Evolutionary conservation across 2,888 invertebrate genomes (phyloP), one percentile per base, ranked within the genome.

Genomic region (Phrixothrix hirtus): DNA sequence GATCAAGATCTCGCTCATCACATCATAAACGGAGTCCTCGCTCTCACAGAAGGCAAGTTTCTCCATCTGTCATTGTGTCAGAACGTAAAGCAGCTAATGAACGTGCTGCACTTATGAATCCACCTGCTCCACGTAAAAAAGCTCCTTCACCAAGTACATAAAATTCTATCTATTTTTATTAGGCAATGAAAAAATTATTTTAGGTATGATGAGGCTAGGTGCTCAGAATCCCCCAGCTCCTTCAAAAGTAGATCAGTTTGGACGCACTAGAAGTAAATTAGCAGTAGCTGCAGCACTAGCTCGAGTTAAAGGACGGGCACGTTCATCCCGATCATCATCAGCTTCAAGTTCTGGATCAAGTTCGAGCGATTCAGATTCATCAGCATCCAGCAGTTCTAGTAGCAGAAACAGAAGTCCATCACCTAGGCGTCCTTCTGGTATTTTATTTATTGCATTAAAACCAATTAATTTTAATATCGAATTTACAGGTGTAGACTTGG

Each of bases 51-150:
- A 55, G 70, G 27, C 73, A 72, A 30, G 75, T 83, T 62, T 83
- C 83, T 2, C 83, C 84, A 55, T 83, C 83, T 58, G 83, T 83
- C 69, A 84, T 84, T 59, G 83, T 84, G 1, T 83, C 83, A 45
- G 84, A 84, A 74, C 78, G 83, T 51, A 81, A 83, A 52, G 77
- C 83, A 62, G 83, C 84, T 30, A 81, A 79, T 16, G 85, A 86
- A 63, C 80, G 87, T 36, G 85, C 86, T 2, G 84, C 86, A 49
- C 77, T 86, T 54, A 87, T 87, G 87, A 87, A 87, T 76, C 87
- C 87, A 55, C 87, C 87, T 10, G 87, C 87, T 57, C 87, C 87
- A 51, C 79, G 80, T 39, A 71, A 74, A 73, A 66, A 75, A 71
- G 66, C 80, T 63, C 71, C 73, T 71, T 55, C 81, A 72, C 72